These are phyloP conservation scores for Cyclophora albipunctata DNA, from an alignment of 2,888 invertebrate species.

Conservation along the genomic window DNA sequence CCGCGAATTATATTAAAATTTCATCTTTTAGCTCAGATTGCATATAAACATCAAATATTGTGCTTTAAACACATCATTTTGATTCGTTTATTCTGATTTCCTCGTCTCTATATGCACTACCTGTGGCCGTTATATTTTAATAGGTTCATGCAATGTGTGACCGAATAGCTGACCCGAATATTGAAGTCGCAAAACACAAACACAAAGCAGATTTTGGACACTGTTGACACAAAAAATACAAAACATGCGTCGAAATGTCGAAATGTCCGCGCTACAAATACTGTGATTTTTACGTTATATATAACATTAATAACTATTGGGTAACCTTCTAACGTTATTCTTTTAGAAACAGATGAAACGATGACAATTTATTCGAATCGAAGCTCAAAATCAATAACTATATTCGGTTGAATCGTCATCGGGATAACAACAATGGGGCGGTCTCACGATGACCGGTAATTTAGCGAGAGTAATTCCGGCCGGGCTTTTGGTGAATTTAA, in stretches of 20 bases:
- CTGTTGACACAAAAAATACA: neutral
- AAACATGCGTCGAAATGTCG: neutral
- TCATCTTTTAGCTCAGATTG: slow-evolving; percentile 30
- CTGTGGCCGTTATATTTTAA: no score
- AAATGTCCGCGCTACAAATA: neutral
- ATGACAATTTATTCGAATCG: slow-evolving; percentile 20
- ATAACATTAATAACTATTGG: slow-evolving; percentile 9
- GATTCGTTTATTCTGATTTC: no score
- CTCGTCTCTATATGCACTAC: no score
- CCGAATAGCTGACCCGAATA: neutral
- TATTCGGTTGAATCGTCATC: slow-evolving; percentile 45
- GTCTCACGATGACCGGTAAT: slow-evolving; percentile 55
- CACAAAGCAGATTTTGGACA: neutral
- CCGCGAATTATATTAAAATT: slow-evolving; percentile 37
- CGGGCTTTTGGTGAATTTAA: slow-evolving; percentile 51
- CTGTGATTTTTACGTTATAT: neutral
- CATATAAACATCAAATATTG: neutral
- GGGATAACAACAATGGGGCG: slow-evolving; percentile 39
- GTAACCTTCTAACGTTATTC: neutral
- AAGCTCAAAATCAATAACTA: slow-evolving; percentile 44
- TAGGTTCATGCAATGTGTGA: neutral
- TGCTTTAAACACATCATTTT: no score
- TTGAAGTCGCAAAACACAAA: neutral
- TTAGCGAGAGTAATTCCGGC: slow-evolving; percentile 50
- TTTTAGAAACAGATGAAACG: slow-evolving; percentile 17